phyloP scores from a whole-genome alignment of 1,140 invertebrate species.

The Mylabris phalerata region DNA sequence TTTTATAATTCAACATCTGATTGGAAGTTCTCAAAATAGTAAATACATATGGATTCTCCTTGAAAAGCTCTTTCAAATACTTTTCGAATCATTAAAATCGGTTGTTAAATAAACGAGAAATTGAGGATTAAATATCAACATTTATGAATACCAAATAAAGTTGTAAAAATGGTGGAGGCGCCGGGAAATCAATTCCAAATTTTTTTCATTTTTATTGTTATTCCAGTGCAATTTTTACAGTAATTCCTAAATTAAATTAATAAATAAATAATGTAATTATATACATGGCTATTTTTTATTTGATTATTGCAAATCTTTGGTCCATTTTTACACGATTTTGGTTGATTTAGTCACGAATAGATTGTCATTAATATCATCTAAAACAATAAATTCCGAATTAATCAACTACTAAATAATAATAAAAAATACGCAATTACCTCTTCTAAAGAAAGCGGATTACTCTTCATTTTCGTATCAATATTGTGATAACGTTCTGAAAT shows the following conservation, averaged over 20 bases:
- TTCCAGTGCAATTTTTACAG: conserved; percentile 9
- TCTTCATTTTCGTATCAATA: conserved; percentile 65
- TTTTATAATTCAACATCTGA: too few species aligned
- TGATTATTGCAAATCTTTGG: neutral
- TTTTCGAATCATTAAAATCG: too few species aligned
- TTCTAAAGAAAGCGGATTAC: conserved; percentile 64
- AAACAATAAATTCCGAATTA: conserved; percentile 24
- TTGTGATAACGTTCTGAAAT: conserved; percentile 61
- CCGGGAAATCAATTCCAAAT: too few species aligned
- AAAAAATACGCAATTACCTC: conserved; percentile 46
- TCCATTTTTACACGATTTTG: neutral
- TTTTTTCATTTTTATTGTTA: neutral
- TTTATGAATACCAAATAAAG: too few species aligned
- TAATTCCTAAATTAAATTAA: conserved; percentile 10
- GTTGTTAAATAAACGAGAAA: too few species aligned
- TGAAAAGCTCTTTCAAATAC: too few species aligned
- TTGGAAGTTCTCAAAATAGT: too few species aligned
- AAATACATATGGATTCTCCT: too few species aligned
- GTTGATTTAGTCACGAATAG: conserved; percentile 50
- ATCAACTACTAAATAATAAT: conserved; percentile 15
- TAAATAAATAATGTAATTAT: conserved; percentile 4
- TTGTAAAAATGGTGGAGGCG: too few species aligned
- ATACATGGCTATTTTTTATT: neutral
- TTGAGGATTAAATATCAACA: too few species aligned
- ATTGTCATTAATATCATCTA: conserved; percentile 68